Evolutionary conservation across 2,113 vertebrate genomes (phyloP).

Genomic region (Perca schrenkii): DNA sequence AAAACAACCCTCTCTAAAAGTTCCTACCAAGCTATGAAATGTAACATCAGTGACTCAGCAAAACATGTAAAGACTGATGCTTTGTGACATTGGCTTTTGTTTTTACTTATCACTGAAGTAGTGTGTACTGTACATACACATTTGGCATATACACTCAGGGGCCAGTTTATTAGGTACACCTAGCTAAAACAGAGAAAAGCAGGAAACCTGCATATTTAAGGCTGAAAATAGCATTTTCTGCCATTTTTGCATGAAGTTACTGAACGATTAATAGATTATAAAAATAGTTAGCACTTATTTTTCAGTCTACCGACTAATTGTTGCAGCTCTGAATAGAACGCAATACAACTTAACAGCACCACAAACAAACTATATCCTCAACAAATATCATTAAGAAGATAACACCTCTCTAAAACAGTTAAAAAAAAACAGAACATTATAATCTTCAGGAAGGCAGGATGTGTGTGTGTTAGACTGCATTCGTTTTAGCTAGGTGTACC

Average conservation of each 20-base stretch:
- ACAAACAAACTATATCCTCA: too few species aligned
- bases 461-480: background rate
- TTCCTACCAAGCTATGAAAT: background rate
- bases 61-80: background rate
- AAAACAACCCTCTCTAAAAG: background rate
- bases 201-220: too few species aligned
- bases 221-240: too few species aligned
- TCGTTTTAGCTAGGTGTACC: background rate
- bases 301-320: too few species aligned
- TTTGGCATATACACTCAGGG: background rate
- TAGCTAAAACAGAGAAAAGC: background rate
- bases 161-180: background rate
- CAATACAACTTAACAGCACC: too few species aligned
- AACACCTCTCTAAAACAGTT: background rate
- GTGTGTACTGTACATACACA: background rate
- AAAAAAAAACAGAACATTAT: background rate
- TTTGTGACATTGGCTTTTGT: background rate
- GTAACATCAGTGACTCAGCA: conserved; percentile 20
- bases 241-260: too few species aligned
- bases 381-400: too few species aligned
- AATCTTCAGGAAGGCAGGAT: background rate
- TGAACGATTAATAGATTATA: too few species aligned
- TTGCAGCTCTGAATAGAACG: too few species aligned
- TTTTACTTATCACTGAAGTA: background rate
- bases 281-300: too few species aligned